Base-by-base conservation (phyloP, 2,888 invertebrate species). In the Tolmerus cingulatus region DNA sequence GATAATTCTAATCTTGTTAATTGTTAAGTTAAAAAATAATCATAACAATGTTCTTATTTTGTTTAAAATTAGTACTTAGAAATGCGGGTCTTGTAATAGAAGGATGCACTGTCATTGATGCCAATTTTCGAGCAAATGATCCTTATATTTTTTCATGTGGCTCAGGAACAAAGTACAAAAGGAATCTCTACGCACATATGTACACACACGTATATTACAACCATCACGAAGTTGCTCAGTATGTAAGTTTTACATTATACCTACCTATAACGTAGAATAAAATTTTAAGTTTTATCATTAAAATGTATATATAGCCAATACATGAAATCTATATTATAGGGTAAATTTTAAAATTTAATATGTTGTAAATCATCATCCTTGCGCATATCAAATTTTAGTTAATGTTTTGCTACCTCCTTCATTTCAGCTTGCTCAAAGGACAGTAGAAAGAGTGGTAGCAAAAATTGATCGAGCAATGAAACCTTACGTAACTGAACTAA, bases 91-190 rank as follows among this genome's bases (percentile, higher is more conserved):
- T 95, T 37, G 94, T 95, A 0, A 95, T 95, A 90, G 95, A 95
- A 89, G 95, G 95, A 0, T 94, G 94, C 0, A 89, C 96, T 79
- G 94, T 96, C 1, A 95, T 96, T 74, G 94, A 95, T 86, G 92
- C 93, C 0, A 91, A 93, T 81, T 95, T 94, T 89, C 93, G 93
- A 77, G 96, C 96, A 0, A 95, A 95, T 90, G 96, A 96, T 90
- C 94, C 94, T 0, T 91, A 91, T 87, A 94, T 96, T 86, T 95
- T 93, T 90, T 96, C 94, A 0, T 96, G 95, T 2, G 96, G 96
- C 0, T 93, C 95, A 0, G 92, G 95, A 86, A 94, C 95, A 3
- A 94, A 94, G 88, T 96, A 96, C 90, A 94, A 95, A 0, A 92
- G 94, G 12, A 93, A 93, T n/a, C 93, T 95, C 89, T 93, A 94